These are phyloP conservation scores for Prionace glauca DNA, from an alignment of 2,797 vertebrate genomes.

Conservation along the genomic window DNA sequence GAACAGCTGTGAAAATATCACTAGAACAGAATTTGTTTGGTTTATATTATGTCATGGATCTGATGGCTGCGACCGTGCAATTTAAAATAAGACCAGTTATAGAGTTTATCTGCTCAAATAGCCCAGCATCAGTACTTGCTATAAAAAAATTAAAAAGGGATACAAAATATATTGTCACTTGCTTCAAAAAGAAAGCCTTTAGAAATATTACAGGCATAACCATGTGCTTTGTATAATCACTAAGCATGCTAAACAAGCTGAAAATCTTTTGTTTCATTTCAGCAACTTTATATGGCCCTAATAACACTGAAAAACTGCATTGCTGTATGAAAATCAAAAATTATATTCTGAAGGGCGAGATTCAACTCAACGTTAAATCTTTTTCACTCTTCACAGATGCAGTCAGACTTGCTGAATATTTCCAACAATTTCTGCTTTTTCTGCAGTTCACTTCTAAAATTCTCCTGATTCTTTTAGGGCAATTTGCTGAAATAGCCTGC, in stretches of 20 bases:
- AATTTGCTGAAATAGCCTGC: neutral
- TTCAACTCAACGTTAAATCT: neutral
- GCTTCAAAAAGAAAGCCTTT: conserved; percentile 4
- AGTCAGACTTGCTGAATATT: no score
- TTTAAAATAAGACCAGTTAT: neutral
- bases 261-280: neutral
- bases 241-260: conserved; percentile 18
- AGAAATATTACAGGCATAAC: neutral
- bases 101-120: neutral
- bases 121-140: no score
- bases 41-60: neutral
- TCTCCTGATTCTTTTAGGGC: neutral
- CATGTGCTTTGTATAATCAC: neutral
- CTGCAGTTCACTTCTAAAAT: neutral
- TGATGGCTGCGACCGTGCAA: neutral
- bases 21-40: neutral
- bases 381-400: no score
- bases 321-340: neutral
- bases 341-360: neutral
- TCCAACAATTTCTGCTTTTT: no score
- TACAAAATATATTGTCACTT: neutral
- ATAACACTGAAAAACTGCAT: neutral
- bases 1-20: neutral
- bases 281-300: neutral
- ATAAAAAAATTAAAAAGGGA: neutral